Conservation (phyloP, 2,113 vertebrate species). For the Rousettus leschenaultii region DNA sequence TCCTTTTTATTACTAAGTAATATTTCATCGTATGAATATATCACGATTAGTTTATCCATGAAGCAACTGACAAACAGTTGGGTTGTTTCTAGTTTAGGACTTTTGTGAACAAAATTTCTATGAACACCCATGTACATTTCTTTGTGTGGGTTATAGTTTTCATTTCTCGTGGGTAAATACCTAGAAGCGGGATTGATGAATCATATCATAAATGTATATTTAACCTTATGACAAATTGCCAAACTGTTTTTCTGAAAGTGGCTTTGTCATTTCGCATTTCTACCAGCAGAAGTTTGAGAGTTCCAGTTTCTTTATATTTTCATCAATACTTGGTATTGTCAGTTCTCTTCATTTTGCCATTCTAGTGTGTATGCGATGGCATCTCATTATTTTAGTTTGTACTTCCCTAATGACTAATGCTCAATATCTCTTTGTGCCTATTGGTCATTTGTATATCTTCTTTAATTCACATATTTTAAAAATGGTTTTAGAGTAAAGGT, state of each 20-base stretch:
- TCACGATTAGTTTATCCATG: not conserved
- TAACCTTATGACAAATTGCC: not conserved
- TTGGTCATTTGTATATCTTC: not conserved
- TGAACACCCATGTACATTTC: not conserved
- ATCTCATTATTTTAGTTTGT: not conserved
- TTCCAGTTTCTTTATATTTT: conserved; percentile 1
- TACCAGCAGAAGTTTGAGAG: not conserved
- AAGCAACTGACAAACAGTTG: not conserved
- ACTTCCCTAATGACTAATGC: conserved; percentile 4
- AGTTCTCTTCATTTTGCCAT: conserved; percentile 1
- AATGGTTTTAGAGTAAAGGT: not conserved
- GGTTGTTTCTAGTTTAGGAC: not conserved
- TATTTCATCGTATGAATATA: not conserved
- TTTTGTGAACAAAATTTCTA: not conserved
- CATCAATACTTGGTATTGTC: not conserved
- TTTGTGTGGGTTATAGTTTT: not conserved
- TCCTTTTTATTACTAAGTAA: not conserved
- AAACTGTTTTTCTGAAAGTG: conserved; percentile 28
- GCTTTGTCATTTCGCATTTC: not conserved
- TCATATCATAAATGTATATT: not conserved
- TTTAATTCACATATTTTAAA: not conserved
- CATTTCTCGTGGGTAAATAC: not conserved
- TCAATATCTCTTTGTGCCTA: not conserved
- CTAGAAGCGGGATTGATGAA: not conserved
- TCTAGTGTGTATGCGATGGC: not conserved